Percentiles rank a stretch among this genome's conserved stretches.
These are phyloP conservation scores for Ectemnius continuus DNA, from an alignment of 2,888 invertebrate species.

Conservation along the genomic window DNA sequence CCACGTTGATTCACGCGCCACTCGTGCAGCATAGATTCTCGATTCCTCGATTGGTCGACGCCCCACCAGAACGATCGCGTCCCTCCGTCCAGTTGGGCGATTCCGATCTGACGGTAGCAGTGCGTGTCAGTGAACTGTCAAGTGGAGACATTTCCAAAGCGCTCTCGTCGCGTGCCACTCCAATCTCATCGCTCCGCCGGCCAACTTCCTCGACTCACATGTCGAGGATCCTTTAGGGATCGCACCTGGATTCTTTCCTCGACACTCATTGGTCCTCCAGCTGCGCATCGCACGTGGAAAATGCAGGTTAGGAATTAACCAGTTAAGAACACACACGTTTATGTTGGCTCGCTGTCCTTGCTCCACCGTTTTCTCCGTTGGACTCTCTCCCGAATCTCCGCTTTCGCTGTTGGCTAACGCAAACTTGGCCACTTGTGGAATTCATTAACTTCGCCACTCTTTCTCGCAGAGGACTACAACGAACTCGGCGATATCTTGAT, in stretches of 20 bases:
- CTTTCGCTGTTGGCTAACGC: too few relatives aligned
- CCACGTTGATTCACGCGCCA: conserved; percentile 7
- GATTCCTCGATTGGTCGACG: background rate
- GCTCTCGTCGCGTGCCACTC: background rate
- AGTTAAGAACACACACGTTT: too few relatives aligned
- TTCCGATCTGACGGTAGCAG: conserved; percentile 13
- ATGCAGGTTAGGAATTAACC: conserved; percentile 50
- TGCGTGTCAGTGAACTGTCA: conserved; percentile 43
- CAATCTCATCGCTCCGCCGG: too few relatives aligned
- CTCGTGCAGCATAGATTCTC: background rate
- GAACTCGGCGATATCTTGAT: too few relatives aligned
- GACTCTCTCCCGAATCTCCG: too few relatives aligned
- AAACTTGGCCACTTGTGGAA: too few relatives aligned
- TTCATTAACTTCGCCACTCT: too few relatives aligned
- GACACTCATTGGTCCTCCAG: background rate
- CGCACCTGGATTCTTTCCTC: background rate
- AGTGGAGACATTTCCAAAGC: background rate
- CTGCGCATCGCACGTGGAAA: conserved; percentile 33
- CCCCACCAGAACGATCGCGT: conserved; percentile 5
- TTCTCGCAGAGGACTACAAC: too few relatives aligned
- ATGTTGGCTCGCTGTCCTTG: too few relatives aligned
- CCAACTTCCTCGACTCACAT: too few relatives aligned
- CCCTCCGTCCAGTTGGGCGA: conserved; percentile 48
- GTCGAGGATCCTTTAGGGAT: background rate
- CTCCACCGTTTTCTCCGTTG: too few relatives aligned